Conservation (phyloP, 2,113 vertebrate species). For the Tricholaema leucomelas region DNA sequence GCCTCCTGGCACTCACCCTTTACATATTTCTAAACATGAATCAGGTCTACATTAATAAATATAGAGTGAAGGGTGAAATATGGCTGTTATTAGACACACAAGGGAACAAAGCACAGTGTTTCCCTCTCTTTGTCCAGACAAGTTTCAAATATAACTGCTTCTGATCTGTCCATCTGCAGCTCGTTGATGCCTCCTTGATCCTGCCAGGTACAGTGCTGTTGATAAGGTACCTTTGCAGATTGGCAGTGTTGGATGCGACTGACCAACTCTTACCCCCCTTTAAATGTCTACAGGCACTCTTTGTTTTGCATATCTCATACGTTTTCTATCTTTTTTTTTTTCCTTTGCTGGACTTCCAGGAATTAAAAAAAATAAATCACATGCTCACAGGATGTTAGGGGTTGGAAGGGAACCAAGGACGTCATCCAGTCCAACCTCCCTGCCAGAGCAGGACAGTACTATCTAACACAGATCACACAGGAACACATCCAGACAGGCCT, state of each 20-base stretch:
- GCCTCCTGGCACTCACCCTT: too few species aligned
- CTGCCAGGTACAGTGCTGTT: background rate
- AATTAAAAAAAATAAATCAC: conserved; percentile 4
- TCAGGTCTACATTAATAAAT: background rate
- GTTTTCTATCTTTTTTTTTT: background rate
- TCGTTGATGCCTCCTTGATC: background rate
- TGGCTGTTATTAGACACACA: accelerated
- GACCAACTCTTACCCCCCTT: background rate
- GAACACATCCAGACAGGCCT: too few species aligned
- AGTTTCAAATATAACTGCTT: background rate
- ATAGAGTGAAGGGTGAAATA: background rate
- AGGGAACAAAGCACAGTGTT: background rate
- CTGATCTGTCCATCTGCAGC: background rate
- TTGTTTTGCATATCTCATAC: background rate
- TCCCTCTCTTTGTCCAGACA: background rate
- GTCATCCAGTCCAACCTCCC: too few species aligned
- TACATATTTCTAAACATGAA: too few species aligned
- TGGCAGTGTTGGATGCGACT: background rate
- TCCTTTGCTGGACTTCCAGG: background rate
- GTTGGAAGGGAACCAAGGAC: too few species aligned
- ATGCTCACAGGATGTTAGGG: too few species aligned
- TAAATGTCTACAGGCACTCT: background rate
- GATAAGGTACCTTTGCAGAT: background rate
- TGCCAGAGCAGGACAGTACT: too few species aligned
- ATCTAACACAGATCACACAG: too few species aligned